Percentiles rank a stretch among this genome's conserved stretches.
Conservation (phyloP, 2,797 vertebrate species). For the Takifugu ocellatus region DNA sequence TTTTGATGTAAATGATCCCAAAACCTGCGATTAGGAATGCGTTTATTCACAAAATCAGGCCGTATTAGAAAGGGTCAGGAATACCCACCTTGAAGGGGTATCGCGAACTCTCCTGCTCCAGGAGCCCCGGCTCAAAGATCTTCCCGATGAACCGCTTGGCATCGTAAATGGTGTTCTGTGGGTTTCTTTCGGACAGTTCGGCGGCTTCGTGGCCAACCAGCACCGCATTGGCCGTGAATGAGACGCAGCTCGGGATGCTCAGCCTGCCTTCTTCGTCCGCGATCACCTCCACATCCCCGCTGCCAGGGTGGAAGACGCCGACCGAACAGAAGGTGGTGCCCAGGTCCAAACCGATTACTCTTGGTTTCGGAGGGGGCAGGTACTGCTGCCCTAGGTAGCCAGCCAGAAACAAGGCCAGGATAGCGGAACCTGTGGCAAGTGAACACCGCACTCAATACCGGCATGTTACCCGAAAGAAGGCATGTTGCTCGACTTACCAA, state of each 20-base stretch:
- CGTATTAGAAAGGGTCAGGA: too few species aligned
- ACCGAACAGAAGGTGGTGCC: constrained; percentile 98
- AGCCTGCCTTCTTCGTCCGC: constrained; percentile 81
- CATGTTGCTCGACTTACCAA: constrained; percentile 66
- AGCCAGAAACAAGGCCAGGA: constrained; percentile 90
- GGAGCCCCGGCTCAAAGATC: constrained; percentile 77
- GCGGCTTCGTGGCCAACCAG: constrained; percentile 86
- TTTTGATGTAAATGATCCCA: too few species aligned
- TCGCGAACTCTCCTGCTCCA: constrained; percentile 83
- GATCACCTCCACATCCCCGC: constrained; percentile 89
- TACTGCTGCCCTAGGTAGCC: constrained; percentile 96
- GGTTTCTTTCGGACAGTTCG: constrained; percentile 84
- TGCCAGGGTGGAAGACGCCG: constrained; percentile 90
- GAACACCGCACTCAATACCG: neutral
- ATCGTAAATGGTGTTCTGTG: constrained; percentile 93
- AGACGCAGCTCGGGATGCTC: constrained; percentile 92
- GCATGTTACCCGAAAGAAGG: neutral
- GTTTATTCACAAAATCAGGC: too few species aligned
- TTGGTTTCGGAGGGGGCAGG: constrained; percentile 88
- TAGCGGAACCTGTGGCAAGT: constrained; percentile 82
- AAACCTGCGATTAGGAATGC: too few species aligned
- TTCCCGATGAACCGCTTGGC: constrained; percentile 98
- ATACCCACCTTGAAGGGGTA: constrained; percentile 91
- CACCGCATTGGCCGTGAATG: constrained; percentile 80
- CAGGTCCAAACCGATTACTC: constrained; percentile 91